Percentiles rank a stretch among this genome's conserved stretches.
These are phyloP conservation scores for Hyles euphorbiae DNA, from an alignment of 1,140 invertebrate species.

Conservation along the genomic window DNA sequence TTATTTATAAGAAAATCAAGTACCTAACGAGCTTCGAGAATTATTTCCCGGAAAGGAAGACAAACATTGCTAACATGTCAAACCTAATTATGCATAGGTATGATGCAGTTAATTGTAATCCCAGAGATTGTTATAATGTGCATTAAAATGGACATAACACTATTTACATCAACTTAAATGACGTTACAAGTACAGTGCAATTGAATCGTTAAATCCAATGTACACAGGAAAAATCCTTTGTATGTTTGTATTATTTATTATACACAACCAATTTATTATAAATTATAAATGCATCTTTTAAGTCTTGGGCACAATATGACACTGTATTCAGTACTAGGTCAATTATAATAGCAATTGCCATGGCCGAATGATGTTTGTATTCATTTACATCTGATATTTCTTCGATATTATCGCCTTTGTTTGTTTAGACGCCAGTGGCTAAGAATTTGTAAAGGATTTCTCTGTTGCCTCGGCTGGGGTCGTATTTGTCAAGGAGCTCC, in stretches of 20 bases:
- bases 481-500: conserved; percentile 63
- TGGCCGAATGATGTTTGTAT: too few species aligned
- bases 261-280: conserved; percentile 15
- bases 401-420: too few species aligned
- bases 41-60: conserved; percentile 19
- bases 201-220: background rate
- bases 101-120: conserved; percentile 1
- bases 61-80: conserved; percentile 20
- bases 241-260: conserved; percentile 6
- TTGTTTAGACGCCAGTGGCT: conserved; percentile 36
- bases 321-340: background rate
- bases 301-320: background rate
- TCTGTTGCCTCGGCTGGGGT: conserved; percentile 49
- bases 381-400: too few species aligned
- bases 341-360: conserved; percentile 1
- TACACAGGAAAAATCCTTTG: too few species aligned
- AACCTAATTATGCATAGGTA: conserved; percentile 20
- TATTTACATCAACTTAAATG: too few species aligned
- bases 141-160: too few species aligned
- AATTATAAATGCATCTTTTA: conserved; percentile 18
- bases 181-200: background rate
- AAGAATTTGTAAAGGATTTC: conserved; percentile 57
- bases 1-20: conserved; percentile 20
- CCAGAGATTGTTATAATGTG: too few species aligned
- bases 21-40: conserved; percentile 6